Evolutionary conservation across 2,888 invertebrate species (phyloP).

Genomic region (Mythimna vitellina): DNA sequence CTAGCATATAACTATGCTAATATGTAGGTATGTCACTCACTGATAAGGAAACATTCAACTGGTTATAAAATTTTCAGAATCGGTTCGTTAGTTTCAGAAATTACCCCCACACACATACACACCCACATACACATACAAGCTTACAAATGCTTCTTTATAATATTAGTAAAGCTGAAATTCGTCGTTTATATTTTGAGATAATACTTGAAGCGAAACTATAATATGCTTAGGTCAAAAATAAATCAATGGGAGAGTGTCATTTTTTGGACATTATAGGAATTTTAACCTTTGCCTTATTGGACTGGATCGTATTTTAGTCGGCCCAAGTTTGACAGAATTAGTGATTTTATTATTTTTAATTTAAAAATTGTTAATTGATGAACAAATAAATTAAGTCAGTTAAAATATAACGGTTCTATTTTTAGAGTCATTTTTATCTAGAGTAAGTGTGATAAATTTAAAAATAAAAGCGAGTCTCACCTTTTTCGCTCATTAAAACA

Average conservation of each 20-base stretch:
- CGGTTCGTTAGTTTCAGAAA: too few species aligned
- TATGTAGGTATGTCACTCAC: too few species aligned
- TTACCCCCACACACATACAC: too few species aligned
- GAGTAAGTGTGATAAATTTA: constrained; percentile 29
- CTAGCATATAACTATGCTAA: neutral
- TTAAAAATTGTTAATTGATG: neutral
- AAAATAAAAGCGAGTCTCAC: constrained; percentile 4
- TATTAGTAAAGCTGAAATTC: too few species aligned
- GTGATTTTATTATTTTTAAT: neutral
- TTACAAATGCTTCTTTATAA: too few species aligned
- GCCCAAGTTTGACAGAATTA: neutral
- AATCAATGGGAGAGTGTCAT: neutral
- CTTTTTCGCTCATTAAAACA: constrained; percentile 36
- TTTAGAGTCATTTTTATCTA: constrained; percentile 16
- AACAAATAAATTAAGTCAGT: neutral
- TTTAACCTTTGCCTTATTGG: neutral
- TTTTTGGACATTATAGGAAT: neutral
- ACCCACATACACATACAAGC: too few species aligned
- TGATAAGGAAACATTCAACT: too few species aligned
- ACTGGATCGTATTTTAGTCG: neutral
- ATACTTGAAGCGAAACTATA: neutral
- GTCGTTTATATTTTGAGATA: neutral
- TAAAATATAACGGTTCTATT: neutral
- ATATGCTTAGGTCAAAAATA: neutral
- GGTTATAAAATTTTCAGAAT: too few species aligned